Evolutionary conservation across 2,797 vertebrate genomes (phyloP).

Genomic region (Xiphophorus birchmanni): DNA sequence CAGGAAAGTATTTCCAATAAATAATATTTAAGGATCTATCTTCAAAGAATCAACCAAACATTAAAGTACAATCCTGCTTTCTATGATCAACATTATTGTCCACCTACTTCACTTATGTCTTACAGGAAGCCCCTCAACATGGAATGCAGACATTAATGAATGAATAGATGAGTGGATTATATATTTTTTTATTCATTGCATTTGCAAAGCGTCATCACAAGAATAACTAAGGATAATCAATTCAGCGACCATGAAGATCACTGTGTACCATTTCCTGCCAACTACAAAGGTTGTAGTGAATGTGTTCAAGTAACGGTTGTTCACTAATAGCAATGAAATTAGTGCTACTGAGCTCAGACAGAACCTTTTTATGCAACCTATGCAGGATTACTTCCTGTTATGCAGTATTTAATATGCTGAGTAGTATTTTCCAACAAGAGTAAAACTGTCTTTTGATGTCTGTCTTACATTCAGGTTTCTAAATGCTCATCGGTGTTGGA

Average conservation of each 20-base stretch:
- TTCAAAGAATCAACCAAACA: neutral
- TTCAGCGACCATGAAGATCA: neutral
- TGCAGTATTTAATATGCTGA: slow-evolving; percentile 8
- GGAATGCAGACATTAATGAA: neutral
- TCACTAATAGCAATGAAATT: neutral
- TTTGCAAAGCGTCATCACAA: neutral
- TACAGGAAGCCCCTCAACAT: neutral
- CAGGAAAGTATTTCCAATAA: neutral
- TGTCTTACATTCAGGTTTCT: neutral
- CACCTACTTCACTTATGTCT: neutral
- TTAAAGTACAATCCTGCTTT: neutral
- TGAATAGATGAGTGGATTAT: neutral
- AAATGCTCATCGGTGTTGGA: neutral
- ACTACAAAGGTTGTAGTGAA: neutral
- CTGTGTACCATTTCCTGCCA: neutral
- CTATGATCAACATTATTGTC: neutral
- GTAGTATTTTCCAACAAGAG: neutral
- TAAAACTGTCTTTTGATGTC: neutral
- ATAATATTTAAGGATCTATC: neutral
- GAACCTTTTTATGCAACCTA: neutral
- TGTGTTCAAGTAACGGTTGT: neutral
- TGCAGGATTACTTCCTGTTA: neutral
- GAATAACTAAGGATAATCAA: neutral
- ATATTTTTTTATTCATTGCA: neutral
- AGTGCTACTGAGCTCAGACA: neutral